phyloP scores from a whole-genome alignment of 1,140 invertebrate genomes.

The Parasteatoda tepidariorum region DNA sequence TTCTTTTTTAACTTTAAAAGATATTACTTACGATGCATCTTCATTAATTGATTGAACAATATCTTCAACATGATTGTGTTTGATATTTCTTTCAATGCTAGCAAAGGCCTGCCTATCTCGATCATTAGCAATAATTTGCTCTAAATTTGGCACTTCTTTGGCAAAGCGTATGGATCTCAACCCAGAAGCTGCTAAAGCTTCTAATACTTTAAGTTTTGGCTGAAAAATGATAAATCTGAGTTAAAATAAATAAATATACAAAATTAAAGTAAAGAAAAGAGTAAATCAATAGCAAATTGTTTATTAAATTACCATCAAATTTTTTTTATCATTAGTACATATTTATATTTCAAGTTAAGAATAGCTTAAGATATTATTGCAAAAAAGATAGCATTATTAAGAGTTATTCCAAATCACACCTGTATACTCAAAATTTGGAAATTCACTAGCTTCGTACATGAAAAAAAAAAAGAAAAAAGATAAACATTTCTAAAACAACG shows the following conservation, averaged over 20 bases:
- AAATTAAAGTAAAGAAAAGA: neutral
- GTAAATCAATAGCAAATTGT: too few species aligned
- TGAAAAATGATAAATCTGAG: conserved; percentile 64
- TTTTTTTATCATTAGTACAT: neutral
- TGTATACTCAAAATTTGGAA: too few species aligned
- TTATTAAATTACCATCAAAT: too few species aligned
- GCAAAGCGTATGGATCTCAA: conserved; percentile 96
- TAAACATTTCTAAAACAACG: too few species aligned
- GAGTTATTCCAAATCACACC: too few species aligned
- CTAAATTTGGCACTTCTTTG: conserved; percentile 87
- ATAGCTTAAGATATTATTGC: neutral
- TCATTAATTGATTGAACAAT: conserved; percentile 79
- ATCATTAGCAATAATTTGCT: conserved; percentile 91
- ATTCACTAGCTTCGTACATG: too few species aligned
- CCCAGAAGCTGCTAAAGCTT: conserved; percentile 95
- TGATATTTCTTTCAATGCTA: conserved; percentile 85
- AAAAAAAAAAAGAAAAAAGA: too few species aligned
- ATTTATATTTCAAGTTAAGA: neutral
- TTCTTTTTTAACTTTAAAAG: too few species aligned
- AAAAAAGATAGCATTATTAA: too few species aligned
- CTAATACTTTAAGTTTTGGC: conserved; percentile 81
- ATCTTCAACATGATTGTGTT: conserved; percentile 81
- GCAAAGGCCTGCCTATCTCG: conserved; percentile 87
- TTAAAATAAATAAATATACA: neutral
- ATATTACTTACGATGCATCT: conserved; percentile 82